Evolutionary conservation across 2,797 vertebrate genomes (phyloP).

Genomic region (Cynopterus sphinx): DNA sequence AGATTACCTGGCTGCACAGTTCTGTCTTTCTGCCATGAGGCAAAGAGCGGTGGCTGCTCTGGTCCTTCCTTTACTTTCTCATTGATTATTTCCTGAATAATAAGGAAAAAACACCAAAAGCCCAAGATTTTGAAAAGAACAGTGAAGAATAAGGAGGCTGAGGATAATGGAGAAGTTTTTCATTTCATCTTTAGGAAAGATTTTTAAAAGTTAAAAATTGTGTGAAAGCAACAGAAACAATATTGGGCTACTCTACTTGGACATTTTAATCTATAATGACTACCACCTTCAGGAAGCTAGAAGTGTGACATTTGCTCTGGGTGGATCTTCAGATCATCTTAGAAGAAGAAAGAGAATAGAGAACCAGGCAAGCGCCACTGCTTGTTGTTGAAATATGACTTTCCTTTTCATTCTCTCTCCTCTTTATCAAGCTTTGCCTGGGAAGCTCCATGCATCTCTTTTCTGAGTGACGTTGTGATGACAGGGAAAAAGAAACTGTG

Average conservation of each 20-base stretch:
- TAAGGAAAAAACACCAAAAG: conserved; percentile 19
- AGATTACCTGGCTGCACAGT: rapidly evolving
- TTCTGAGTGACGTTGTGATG: background rate
- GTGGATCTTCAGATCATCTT: background rate
- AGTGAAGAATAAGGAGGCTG: background rate
- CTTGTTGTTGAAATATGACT: background rate
- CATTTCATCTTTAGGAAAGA: background rate
- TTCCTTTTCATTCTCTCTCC: background rate
- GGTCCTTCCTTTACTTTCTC: conserved; percentile 15
- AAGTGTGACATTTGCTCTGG: background rate
- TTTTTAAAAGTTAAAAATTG: background rate
- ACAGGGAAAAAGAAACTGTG: background rate
- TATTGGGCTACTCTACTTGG: background rate
- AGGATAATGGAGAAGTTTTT: background rate
- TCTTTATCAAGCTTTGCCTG: background rate
- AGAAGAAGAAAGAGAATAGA: background rate
- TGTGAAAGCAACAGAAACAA: background rate
- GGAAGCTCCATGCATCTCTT: background rate
- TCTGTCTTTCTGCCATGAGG: background rate
- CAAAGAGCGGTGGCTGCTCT: background rate
- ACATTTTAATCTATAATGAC: background rate
- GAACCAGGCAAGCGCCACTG: too few species aligned
- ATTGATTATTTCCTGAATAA: conserved; percentile 64
- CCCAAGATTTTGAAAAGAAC: conserved; percentile 38
- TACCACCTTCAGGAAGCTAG: background rate